Conservation (phyloP, 2,113 vertebrate species). For the Callithrix jacchus region DNA sequence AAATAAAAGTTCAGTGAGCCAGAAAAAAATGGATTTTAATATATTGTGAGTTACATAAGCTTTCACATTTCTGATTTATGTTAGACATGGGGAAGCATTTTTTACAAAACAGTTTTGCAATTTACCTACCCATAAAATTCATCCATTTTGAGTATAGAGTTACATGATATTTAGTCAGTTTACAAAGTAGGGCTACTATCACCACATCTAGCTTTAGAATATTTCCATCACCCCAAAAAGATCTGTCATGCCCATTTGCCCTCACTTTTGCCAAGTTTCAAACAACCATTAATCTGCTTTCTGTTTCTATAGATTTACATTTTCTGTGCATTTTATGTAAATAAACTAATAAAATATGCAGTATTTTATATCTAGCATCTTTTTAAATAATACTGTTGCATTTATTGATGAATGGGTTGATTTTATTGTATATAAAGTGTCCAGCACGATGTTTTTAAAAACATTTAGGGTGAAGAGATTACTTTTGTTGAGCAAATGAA, state of each 20-base stretch:
- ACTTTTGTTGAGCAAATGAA: background rate
- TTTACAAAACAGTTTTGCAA: background rate
- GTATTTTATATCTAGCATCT: background rate
- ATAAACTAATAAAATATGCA: background rate
- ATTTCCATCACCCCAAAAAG: background rate
- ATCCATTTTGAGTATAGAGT: background rate
- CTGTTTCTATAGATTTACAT: background rate
- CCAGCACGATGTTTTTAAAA: background rate
- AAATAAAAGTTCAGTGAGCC: no score
- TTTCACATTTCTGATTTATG: background rate
- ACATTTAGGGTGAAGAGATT: background rate
- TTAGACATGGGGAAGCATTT: background rate
- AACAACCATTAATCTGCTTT: background rate
- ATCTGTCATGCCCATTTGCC: background rate
- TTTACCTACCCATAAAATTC: background rate
- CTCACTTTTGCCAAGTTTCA: background rate
- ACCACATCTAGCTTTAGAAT: background rate
- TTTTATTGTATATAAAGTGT: background rate
- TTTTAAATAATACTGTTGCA: background rate
- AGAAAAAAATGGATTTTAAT: background rate
- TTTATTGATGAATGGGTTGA: background rate
- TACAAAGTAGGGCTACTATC: background rate
- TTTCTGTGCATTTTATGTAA: background rate
- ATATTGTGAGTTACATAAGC: background rate
- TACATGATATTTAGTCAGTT: background rate